These are phyloP conservation scores for Picus viridis DNA, from an alignment of 2,797 vertebrate genomes.

Conservation along the genomic window DNA sequence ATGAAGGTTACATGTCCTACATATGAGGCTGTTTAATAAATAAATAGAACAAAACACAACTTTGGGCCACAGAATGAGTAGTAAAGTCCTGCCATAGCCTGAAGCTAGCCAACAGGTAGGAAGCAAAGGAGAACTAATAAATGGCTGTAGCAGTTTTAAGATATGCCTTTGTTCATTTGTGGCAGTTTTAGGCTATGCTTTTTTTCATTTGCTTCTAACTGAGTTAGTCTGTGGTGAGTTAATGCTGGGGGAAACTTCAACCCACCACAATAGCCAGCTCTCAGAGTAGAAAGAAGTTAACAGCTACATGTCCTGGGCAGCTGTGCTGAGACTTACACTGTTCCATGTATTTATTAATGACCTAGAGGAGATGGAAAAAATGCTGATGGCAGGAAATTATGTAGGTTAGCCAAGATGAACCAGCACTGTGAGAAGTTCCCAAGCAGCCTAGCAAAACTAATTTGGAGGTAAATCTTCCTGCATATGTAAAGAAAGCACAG, in stretches of 20 bases:
- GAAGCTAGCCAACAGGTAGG: conserved; percentile 35
- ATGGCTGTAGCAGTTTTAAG: too few species aligned
- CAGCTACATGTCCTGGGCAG: background rate
- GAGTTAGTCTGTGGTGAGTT: too few species aligned
- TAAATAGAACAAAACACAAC: background rate
- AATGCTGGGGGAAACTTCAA: too few species aligned
- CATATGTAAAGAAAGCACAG: background rate
- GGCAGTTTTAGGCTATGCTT: too few species aligned
- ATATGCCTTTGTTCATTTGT: too few species aligned
- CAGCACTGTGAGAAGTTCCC: background rate
- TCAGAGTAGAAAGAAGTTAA: background rate
- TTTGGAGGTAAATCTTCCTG: background rate
- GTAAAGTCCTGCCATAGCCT: background rate
- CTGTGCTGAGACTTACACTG: background rate
- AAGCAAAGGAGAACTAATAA: conserved; percentile 1
- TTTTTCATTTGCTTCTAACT: too few species aligned
- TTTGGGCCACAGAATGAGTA: background rate
- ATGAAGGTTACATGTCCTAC: background rate
- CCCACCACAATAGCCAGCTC: background rate
- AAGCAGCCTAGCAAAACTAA: conserved; percentile 49
- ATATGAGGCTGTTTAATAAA: background rate
- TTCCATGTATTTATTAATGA: conserved; percentile 49
- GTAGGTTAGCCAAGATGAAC: conserved; percentile 55
- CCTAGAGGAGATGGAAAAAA: conserved; percentile 36
- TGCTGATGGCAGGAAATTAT: conserved; percentile 61